Base-by-base conservation (phyloP, 2,888 invertebrate genomes). In the Volucella zonaria region DNA sequence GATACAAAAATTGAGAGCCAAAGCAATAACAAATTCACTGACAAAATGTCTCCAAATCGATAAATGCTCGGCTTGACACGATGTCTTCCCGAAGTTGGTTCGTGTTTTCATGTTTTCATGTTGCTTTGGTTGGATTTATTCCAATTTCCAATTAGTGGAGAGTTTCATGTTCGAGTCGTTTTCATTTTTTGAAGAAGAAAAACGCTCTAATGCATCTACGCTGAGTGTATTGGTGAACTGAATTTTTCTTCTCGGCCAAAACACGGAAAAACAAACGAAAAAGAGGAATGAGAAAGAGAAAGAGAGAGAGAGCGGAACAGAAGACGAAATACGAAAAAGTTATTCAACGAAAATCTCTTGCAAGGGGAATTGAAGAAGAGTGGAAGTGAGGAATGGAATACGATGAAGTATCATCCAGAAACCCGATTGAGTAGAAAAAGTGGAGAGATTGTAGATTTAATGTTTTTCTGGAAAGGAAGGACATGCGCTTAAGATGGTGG, bases 1-100 rank as follows among this genome's bases (percentile, higher is more conserved):
- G 23, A 59, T 58, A 51, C 64, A 58, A 61, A 10, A 45, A 79
- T 8, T 51, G 45, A 64, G 58, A 54, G 62, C 40, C 56, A 15
- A 45, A 42, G 40, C 77, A 77, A 74, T 61, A 64, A 83, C 70
- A 75, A 31, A 70, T 68, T 78, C 1, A 0, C 18, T 18, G 11
- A 0, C 31, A 31, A 45, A 83, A 79, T 71, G 51, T 80, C 71
- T 76, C 66, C 83, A 76, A 85, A 85, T 85, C 80, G 76, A 80
- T 85, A 80, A 80, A 31, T 43, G 62, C 47, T 80, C 83, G 80
- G 66, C 18, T 38, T 42, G 31, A 43, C n/a, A n/a, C 51, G 59
- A 58, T 14, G 43, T 38, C 40, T 15, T 71, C 12, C 71, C 73
- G 79, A 73, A 76, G 45, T 45, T 54, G 15, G 23, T 11, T 59